phyloP scores from a whole-genome alignment of 2,888 invertebrate species.

The Orthosia incerta region DNA sequence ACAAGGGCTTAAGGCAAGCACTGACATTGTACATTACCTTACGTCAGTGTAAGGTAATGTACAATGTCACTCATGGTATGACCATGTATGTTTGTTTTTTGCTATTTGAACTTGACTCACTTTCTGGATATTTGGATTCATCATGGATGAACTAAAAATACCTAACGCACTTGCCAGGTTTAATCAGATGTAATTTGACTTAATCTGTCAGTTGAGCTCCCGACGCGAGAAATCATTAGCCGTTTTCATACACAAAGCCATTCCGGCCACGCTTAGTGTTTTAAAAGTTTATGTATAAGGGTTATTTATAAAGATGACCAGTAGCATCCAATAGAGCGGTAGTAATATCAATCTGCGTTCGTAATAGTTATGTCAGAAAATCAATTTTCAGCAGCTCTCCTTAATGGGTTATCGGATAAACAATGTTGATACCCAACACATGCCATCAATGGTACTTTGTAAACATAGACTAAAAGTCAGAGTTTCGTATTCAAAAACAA shows the following conservation, averaged over 20 bases:
- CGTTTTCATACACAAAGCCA: no score
- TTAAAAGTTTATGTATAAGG: neutral
- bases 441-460: conserved; percentile 1
- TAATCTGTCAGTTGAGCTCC: neutral
- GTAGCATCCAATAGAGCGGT: neutral
- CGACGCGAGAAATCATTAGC: neutral
- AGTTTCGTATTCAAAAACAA: neutral
- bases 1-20: conserved; percentile 1
- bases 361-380: neutral
- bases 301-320: neutral
- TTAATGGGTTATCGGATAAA: conserved; percentile 21
- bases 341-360: neutral
- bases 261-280: neutral
- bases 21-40: conserved; percentile 11
- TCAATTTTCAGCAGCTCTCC: neutral
- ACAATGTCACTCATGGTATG: conserved; percentile 17
- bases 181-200: neutral
- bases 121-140: neutral
- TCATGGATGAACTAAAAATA: conserved; percentile 1
- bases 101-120: neutral
- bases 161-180: neutral
- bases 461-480: conserved; percentile 1
- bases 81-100: neutral
- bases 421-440: conserved; percentile 13
- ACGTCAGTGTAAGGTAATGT: no score